These are phyloP conservation scores for Pollicipes pollicipes DNA, from an alignment of 1,140 invertebrate species.

Conservation along the genomic window DNA sequence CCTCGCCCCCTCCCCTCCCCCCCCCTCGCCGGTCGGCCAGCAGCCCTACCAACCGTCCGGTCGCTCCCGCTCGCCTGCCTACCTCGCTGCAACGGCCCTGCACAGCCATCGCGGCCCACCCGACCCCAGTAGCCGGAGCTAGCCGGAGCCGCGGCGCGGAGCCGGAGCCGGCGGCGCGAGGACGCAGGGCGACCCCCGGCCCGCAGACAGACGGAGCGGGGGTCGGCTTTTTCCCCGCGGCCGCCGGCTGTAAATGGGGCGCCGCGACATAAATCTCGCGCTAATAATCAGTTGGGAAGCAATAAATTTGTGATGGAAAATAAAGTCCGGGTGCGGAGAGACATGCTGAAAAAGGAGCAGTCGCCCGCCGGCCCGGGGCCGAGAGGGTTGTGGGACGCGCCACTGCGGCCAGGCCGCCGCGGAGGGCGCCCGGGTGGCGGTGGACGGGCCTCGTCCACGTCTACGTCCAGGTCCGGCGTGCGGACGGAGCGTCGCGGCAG, in stretches of 20 bases:
- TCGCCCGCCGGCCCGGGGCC: not conserved
- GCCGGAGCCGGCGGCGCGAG: too few relatives aligned
- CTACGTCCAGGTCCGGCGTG: too few relatives aligned
- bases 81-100: not conserved
- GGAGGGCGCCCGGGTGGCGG: too few relatives aligned
- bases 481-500: too few relatives aligned
- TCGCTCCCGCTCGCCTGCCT: too few relatives aligned
- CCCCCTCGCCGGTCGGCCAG: not conserved
- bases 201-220: too few relatives aligned
- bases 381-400: not conserved
- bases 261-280: not conserved
- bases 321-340: not conserved
- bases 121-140: too few relatives aligned
- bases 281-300: slow-evolving; percentile 6
- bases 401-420: too few relatives aligned
- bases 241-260: not conserved
- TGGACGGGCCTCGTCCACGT: too few relatives aligned
- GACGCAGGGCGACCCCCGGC: too few relatives aligned
- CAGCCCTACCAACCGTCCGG: not conserved
- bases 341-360: not conserved
- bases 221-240: not conserved
- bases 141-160: too few relatives aligned
- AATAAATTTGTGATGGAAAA: slow-evolving; percentile 7
- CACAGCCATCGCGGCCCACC: too few relatives aligned
- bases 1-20: not conserved